These are phyloP conservation scores for Platyura marginata DNA, from an alignment of 1,140 invertebrate genomes.

Conservation along the genomic window DNA sequence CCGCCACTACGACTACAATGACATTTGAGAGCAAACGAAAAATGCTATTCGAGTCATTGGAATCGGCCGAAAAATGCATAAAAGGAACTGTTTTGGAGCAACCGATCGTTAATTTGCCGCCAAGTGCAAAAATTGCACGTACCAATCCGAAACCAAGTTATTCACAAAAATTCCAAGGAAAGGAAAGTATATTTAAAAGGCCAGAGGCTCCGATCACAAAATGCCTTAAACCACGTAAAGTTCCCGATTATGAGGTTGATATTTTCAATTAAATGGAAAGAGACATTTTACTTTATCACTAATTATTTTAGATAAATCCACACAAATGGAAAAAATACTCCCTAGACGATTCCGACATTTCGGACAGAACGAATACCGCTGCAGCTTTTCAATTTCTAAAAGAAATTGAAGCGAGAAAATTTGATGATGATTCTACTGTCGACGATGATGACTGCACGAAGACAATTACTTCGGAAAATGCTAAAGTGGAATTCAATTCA, in stretches of 20 bases:
- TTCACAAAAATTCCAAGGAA: slow-evolving; percentile 42
- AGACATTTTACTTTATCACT: neutral
- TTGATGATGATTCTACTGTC: slow-evolving; percentile 12
- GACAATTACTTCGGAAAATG: slow-evolving; percentile 13
- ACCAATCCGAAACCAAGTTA: too few relatives aligned
- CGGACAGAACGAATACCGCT: slow-evolving; percentile 47
- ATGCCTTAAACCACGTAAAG: slow-evolving; percentile 28
- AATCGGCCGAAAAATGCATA: slow-evolving; percentile 30
- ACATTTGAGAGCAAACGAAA: slow-evolving; percentile 31
- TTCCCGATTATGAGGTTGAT: slow-evolving; percentile 40
- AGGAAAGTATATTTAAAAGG: slow-evolving; percentile 59
- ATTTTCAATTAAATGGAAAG: neutral
- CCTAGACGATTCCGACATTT: slow-evolving; percentile 56
- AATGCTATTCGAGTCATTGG: slow-evolving; percentile 30
- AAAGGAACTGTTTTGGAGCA: slow-evolving; percentile 27
- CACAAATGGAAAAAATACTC: slow-evolving; percentile 60
- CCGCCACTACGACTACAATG: slow-evolving; percentile 19
- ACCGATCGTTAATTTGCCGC: slow-evolving; percentile 21
- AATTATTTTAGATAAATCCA: slow-evolving; percentile 33
- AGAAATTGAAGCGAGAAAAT: slow-evolving; percentile 37
- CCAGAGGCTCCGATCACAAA: slow-evolving; percentile 37
- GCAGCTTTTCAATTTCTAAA: slow-evolving; percentile 50
- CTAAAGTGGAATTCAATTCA: slow-evolving; percentile 16
- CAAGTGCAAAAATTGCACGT: too few relatives aligned
- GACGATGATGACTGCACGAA: slow-evolving; percentile 31